A percentile compares a stretch with the other conserved stretches of the same genome.
phyloP scores from a whole-genome alignment of 2,113 vertebrate genomes.

The Channa argus region DNA sequence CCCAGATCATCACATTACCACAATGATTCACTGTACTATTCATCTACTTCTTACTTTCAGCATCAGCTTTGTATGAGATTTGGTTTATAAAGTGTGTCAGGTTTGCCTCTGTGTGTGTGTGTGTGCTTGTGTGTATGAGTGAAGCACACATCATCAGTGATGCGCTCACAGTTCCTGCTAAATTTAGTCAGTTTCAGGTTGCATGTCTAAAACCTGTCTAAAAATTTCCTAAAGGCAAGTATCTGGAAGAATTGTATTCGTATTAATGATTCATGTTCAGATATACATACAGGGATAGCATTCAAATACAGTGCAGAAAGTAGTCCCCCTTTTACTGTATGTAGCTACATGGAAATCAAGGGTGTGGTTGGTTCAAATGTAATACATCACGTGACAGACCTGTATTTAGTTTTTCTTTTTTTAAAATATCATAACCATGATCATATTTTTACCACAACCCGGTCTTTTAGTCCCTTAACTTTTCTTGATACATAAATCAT shows the following conservation, averaged over 20 bases:
- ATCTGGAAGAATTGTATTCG: too few relatives aligned
- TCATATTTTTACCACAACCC: neutral
- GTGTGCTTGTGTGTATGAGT: too few relatives aligned
- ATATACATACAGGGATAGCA: neutral
- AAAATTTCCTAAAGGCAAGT: too few relatives aligned
- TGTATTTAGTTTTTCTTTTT: neutral
- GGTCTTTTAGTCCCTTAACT: conserved; percentile 9
- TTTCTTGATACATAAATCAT: neutral
- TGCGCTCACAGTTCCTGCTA: too few relatives aligned
- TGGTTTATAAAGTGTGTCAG: conserved; percentile 7
- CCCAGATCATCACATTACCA: neutral
- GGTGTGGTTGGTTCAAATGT: neutral
- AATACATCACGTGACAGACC: neutral
- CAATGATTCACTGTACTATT: conserved; percentile 2
- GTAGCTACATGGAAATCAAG: neutral
- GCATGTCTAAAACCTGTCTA: too few relatives aligned
- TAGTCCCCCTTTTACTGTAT: neutral
- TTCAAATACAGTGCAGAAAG: neutral
- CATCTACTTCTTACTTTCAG: conserved; percentile 9
- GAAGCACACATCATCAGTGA: conserved; percentile 2
- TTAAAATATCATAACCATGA: conserved; percentile 1
- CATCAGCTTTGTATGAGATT: conserved; percentile 26
- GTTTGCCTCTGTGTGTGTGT: too few relatives aligned
- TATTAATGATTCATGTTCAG: too few relatives aligned
- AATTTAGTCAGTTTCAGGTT: too few relatives aligned